phyloP scores from a whole-genome alignment of 2,113 vertebrate species.

The Circaetus gallicus region DNA sequence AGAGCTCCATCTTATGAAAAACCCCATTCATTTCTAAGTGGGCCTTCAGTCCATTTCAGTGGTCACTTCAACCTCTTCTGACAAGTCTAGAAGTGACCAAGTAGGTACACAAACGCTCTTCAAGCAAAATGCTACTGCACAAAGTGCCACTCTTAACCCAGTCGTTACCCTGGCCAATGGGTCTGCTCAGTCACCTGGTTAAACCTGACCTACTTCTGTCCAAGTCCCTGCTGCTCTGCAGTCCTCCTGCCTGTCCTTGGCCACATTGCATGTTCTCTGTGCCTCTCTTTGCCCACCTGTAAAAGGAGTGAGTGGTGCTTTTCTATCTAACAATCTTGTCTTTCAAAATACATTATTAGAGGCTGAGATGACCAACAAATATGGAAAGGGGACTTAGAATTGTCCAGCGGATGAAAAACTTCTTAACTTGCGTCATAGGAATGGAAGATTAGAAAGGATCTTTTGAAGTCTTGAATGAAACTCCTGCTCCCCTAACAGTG shows the following conservation, averaged over 20 bases:
- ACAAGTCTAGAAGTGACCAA: neutral
- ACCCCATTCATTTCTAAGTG: neutral
- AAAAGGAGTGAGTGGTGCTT: neutral
- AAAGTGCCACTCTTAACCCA: neutral
- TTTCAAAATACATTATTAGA: neutral
- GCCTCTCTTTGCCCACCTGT: neutral
- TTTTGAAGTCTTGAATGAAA: neutral
- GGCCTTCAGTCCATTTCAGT: neutral
- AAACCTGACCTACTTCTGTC: neutral
- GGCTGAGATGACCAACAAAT: neutral
- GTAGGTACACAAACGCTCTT: neutral
- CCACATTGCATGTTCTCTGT: accelerated
- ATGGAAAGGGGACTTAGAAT: neutral
- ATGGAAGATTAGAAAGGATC: neutral
- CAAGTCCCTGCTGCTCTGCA: neutral
- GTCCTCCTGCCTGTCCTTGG: neutral
- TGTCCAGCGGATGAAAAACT: neutral
- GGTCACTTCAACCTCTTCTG: neutral
- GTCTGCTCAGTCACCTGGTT: neutral
- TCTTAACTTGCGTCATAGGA: neutral
- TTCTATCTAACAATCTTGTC: neutral
- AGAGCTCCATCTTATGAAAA: neutral
- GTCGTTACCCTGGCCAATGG: neutral
- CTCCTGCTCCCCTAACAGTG: neutral
- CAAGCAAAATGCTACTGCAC: neutral